phyloP scores from a whole-genome alignment of 53 echinoderm and acorn worm genomes.

The Echinometra lucunter region DNA sequence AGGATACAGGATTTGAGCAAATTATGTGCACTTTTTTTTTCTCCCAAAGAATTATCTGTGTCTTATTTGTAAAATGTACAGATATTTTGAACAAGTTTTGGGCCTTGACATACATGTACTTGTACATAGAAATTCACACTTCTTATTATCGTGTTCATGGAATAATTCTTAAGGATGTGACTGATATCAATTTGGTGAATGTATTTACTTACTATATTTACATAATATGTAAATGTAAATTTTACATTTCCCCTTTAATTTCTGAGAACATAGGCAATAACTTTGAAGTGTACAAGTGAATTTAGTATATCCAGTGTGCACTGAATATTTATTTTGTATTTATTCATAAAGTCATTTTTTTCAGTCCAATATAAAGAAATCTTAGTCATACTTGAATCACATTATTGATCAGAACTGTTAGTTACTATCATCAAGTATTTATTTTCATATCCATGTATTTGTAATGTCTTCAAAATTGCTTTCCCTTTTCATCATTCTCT shows the following conservation, averaged over 20 bases:
- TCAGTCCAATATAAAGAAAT: background rate
- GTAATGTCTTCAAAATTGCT: background rate
- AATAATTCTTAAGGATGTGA: background rate
- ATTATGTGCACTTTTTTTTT: background rate
- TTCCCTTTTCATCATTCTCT: background rate
- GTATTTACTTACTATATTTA: too few species aligned
- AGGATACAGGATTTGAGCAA: background rate
- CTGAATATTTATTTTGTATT: background rate
- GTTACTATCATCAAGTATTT: background rate
- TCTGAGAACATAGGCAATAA: background rate
- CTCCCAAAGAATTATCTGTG: constrained; percentile 11
- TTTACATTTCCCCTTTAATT: background rate
- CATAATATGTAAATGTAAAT: background rate
- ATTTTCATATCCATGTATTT: constrained; percentile 30
- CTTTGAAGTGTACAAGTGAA: background rate
- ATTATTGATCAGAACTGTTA: background rate
- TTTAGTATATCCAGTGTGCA: background rate
- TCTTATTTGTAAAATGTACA: background rate
- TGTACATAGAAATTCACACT: background rate
- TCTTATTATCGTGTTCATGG: background rate
- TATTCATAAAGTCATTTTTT: background rate
- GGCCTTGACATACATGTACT: background rate
- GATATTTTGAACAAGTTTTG: background rate
- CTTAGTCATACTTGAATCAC: background rate
- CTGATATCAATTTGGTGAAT: background rate